A percentile compares a stretch with the other conserved stretches of the same genome.
phyloP scores from a whole-genome alignment of 2,888 invertebrate genomes.

The Bunonema sp. region DNA sequence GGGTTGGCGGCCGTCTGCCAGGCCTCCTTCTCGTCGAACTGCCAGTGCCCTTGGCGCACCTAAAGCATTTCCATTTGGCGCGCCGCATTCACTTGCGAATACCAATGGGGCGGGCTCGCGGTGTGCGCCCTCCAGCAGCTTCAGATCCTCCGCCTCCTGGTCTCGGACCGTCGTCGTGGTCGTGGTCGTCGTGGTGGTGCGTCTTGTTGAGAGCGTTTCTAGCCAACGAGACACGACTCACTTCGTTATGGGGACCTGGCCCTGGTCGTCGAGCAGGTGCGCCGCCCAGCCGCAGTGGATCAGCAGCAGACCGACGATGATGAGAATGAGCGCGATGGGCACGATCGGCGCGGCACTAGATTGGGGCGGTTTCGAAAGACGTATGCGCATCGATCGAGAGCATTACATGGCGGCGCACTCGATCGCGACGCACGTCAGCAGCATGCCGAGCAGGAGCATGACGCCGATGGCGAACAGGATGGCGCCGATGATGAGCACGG shows the following conservation, averaged over 20 bases:
- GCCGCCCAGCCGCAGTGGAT: constrained; percentile 44
- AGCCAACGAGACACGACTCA: constrained; percentile 4
- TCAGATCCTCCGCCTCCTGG: constrained; percentile 24
- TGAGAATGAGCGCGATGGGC: constrained; percentile 36
- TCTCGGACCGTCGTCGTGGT: constrained; percentile 23
- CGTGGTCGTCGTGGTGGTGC: constrained; percentile 12
- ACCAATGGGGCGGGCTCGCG: constrained; percentile 10
- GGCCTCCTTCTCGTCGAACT: constrained; percentile 37
- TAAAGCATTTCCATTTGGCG: constrained; percentile 1
- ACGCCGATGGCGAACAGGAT: constrained; percentile 37
- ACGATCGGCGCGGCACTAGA: neutral
- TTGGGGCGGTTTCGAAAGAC: neutral
- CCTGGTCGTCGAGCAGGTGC: constrained; percentile 36
- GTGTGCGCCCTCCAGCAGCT: constrained; percentile 18
- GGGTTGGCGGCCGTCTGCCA: constrained; percentile 43
- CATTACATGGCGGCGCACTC: constrained; percentile 35
- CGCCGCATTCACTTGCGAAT: constrained; percentile 6
- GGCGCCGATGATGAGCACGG: constrained; percentile 28
- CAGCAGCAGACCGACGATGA: constrained; percentile 38
- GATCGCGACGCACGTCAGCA: constrained; percentile 37
- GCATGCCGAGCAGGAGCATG: constrained; percentile 33
- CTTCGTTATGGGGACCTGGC: constrained; percentile 31
- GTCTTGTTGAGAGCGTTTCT: neutral
- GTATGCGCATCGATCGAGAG: neutral
- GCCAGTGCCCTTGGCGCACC: constrained; percentile 38